Evolutionary conservation across 2,888 invertebrate species (phyloP), one percentile per base, ranked within the genome.

Genomic region (Tenthredo distinguenda): DNA sequence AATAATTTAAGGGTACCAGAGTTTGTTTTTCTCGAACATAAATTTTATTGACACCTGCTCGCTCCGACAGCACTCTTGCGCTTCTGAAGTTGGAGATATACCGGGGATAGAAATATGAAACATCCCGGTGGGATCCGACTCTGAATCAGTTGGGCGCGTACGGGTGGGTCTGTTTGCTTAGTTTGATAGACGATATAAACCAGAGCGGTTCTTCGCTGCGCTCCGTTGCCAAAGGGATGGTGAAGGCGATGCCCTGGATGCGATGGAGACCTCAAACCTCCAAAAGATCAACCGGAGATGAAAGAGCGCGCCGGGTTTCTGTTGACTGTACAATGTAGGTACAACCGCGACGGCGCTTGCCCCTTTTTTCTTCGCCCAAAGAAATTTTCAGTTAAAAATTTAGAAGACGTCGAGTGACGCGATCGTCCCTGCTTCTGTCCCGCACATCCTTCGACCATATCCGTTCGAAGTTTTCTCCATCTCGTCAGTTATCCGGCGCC

Each of bases 181-280:
- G 50, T 43, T 40, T 81, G 62, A 62, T 62, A 65, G 21, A 81
- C 40, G 37, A 62, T 62, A 81, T 37, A 81, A 62, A 81, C 81
- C 81, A 81, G 81, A 81, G 81, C 26, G 34, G 50, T 15, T 55
- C 43, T 74, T n/a, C 10, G 0, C n/a, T 43, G 43, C 21, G 26
- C 74, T 74, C 26, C 4, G 21, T 26, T 74, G 43, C 40, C 74
- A 43, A 74, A 74, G 74, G 43, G n/a, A 68, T 68, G 34, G 18
- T 40, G 43, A n/a, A 74, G 26, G 18, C 43, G 21, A 74, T 12
- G 72, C n/a, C 9, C 40, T 74, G 43, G 43, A 74, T 43, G 72
- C 18, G 43, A 74, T 40, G 72, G 21, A 26, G n/a, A 55, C 26
- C 9, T 40, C 10, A 50, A 77, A 77, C 7, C 50, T 55, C 55